These are phyloP conservation scores for Charaxes varanes DNA, from an alignment of 1,140 invertebrate genomes.

Conservation along the genomic window DNA sequence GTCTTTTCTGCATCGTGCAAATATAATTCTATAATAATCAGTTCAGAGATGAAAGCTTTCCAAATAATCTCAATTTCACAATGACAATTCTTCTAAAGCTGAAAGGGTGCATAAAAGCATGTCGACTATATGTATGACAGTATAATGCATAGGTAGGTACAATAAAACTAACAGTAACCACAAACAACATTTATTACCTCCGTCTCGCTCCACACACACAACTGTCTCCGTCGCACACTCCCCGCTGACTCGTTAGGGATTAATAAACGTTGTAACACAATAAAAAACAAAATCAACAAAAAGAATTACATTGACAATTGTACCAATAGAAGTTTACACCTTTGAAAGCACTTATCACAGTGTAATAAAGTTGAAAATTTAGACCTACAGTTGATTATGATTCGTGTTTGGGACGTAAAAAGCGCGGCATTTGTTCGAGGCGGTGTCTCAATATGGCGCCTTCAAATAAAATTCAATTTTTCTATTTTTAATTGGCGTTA, in stretches of 20 bases:
- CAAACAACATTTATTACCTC: background rate
- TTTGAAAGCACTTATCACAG: slow-evolving; percentile 2
- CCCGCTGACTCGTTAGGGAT: slow-evolving; percentile 53
- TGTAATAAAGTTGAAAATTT: slow-evolving; percentile 21
- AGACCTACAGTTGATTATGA: slow-evolving; percentile 1
- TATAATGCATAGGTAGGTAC: too few relatives aligned
- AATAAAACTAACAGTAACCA: background rate
- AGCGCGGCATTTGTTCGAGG: slow-evolving; percentile 64
- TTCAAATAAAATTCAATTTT: slow-evolving; percentile 55
- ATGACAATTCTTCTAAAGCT: too few relatives aligned
- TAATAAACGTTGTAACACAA: slow-evolving; percentile 63
- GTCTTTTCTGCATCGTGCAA: too few relatives aligned
- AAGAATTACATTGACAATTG: slow-evolving; percentile 43
- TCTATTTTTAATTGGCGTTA: slow-evolving; percentile 60
- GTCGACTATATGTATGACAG: too few relatives aligned
- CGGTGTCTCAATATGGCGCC: slow-evolving; percentile 61
- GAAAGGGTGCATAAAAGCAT: too few relatives aligned
- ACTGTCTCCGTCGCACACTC: slow-evolving; percentile 28
- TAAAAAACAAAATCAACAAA: slow-evolving; percentile 61
- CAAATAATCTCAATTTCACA: too few relatives aligned
- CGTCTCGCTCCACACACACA: too few relatives aligned
- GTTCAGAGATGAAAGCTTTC: too few relatives aligned
- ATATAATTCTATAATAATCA: too few relatives aligned
- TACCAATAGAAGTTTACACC: slow-evolving; percentile 12
- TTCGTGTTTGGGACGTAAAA: slow-evolving; percentile 27